Evolutionary conservation across 2,797 vertebrate genomes (phyloP).

Genomic region (Geotrypetes seraphini): DNA sequence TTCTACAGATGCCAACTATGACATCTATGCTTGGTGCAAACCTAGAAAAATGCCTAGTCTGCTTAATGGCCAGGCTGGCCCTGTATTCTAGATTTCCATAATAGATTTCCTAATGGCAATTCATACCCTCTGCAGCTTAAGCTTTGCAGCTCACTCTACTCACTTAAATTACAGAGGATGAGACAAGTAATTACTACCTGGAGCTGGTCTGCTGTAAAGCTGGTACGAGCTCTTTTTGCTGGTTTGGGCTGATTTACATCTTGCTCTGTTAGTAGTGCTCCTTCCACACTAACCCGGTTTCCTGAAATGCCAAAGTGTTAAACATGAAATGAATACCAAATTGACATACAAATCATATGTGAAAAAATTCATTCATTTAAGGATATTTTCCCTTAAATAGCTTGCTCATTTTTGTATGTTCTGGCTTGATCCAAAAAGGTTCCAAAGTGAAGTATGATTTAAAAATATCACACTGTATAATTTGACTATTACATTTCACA

Average conservation of each 20-base stretch:
- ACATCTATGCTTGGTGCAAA: too few relatives aligned
- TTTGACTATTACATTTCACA: too few relatives aligned
- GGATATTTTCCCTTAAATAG: neutral
- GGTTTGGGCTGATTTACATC: constrained; percentile 87
- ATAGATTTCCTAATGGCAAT: too few relatives aligned
- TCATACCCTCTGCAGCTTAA: too few relatives aligned
- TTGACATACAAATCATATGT: fast-evolving
- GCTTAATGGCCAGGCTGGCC: too few relatives aligned
- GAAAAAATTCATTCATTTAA: neutral
- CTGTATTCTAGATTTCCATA: too few relatives aligned
- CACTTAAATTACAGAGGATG: too few relatives aligned
- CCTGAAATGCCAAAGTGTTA: too few relatives aligned
- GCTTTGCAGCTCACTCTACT: too few relatives aligned
- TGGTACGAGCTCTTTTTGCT: constrained; percentile 94
- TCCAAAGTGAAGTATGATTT: neutral
- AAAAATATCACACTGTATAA: neutral
- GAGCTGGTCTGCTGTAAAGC: constrained; percentile 93
- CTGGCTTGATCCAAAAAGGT: neutral
- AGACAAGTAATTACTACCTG: too few relatives aligned
- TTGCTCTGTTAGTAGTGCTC: constrained; percentile 78
- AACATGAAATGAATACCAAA: constrained; percentile 14
- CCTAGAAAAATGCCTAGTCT: too few relatives aligned
- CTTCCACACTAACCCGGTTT: constrained; percentile 77
- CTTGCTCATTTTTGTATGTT: neutral
- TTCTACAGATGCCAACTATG: too few relatives aligned